A percentile compares a stretch with the other conserved stretches of the same genome.
phyloP scores from a whole-genome alignment of 2,888 invertebrate genomes.

The Drosophila atripex region DNA sequence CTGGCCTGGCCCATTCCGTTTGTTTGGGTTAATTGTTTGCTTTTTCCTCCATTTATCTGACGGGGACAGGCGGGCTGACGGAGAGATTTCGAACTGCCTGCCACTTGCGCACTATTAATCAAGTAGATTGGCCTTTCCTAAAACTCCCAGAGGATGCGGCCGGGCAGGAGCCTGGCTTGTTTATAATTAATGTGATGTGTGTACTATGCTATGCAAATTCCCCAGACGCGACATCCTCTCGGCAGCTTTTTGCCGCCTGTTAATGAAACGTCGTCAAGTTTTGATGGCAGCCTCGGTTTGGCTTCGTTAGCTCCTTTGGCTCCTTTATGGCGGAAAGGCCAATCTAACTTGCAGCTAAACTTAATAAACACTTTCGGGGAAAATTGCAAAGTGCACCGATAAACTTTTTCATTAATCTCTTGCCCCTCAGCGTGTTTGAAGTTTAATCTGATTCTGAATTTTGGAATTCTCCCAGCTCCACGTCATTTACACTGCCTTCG shows the following conservation, averaged over 20 bases:
- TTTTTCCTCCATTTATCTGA: constrained; percentile 53
- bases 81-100: constrained; percentile 54
- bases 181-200: constrained; percentile 71
- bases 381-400: constrained; percentile 60
- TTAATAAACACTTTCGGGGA: constrained; percentile 56
- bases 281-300: constrained; percentile 48
- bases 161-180: constrained; percentile 48
- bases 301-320: neutral
- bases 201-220: constrained; percentile 56
- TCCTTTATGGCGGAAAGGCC: constrained; percentile 47
- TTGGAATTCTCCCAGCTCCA: constrained; percentile 9
- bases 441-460: constrained; percentile 59
- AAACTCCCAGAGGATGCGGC: constrained; percentile 39
- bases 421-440: constrained; percentile 43
- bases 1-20: constrained; percentile 16
- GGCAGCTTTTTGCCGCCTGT: constrained; percentile 37
- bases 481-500: constrained; percentile 67
- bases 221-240: constrained; percentile 49
- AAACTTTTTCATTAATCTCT: constrained; percentile 73
- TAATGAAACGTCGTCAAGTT: constrained; percentile 75
- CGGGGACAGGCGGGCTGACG: constrained; percentile 41
- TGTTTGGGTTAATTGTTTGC: constrained; percentile 69
- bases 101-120: constrained; percentile 68
- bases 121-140: constrained; percentile 61
- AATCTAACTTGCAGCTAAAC: constrained; percentile 72